Percentiles rank a stretch among this genome's conserved stretches.
phyloP scores from a whole-genome alignment of 2,113 vertebrate genomes.

The Tupaia tana region DNA sequence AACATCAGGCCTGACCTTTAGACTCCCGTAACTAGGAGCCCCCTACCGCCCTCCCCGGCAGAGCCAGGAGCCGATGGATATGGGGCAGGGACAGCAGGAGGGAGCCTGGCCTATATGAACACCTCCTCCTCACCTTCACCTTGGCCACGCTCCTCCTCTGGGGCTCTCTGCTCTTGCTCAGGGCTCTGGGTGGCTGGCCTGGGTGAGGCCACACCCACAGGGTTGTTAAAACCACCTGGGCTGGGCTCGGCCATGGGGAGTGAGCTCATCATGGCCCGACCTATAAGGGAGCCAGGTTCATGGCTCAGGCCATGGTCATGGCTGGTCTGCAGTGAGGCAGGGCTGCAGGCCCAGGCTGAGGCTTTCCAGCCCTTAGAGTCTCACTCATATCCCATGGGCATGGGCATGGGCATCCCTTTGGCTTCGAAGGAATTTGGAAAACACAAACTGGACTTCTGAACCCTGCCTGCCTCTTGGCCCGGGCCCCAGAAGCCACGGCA shows the following conservation, averaged over 20 bases:
- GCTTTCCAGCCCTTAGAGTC: not conserved
- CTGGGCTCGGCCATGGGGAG: not conserved
- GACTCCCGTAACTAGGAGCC: not conserved
- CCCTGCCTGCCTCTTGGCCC: not conserved
- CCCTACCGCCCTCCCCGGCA: not conserved
- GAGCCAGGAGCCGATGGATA: not conserved
- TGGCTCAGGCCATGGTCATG: not conserved
- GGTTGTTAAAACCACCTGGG: slow-evolving; percentile 32
- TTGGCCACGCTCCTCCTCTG: not conserved
- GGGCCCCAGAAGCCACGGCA: not conserved
- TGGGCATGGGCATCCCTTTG: not conserved
- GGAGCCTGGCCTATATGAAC: not conserved
- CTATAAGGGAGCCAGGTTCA: not conserved
- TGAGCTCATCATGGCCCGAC: not conserved
- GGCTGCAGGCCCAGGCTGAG: too few species aligned
- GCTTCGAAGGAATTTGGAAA: slow-evolving; percentile 21
- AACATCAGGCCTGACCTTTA: not conserved
- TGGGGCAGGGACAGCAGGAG: not conserved
- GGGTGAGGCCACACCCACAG: not conserved
- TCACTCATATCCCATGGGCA: not conserved
- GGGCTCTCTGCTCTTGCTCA: not conserved
- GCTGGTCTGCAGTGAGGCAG: not conserved
- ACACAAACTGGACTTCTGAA: not conserved
- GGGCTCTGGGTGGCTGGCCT: not conserved
- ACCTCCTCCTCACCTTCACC: not conserved